phyloP scores from a whole-genome alignment of 1,140 invertebrate genomes.

The Chironomus tepperi region DNA sequence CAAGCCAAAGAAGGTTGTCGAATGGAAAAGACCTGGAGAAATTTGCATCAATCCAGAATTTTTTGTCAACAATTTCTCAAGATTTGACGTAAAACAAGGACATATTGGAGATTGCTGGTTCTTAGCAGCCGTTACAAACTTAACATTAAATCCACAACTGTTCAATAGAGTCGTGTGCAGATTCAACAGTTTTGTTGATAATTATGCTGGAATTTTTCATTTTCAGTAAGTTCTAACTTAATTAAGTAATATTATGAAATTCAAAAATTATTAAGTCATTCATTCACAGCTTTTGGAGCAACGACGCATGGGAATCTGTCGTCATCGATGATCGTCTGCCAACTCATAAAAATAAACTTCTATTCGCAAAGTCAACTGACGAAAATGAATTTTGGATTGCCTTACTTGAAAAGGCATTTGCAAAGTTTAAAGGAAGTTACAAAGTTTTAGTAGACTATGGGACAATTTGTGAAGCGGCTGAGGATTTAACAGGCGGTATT shows the following conservation, averaged over 20 bases:
- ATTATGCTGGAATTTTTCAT: conserved; percentile 89
- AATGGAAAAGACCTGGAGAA: conserved; percentile 83
- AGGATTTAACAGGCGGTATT: conserved; percentile 97
- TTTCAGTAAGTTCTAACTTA: conserved; percentile 56
- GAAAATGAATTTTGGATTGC: conserved; percentile 96
- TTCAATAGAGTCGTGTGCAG: conserved; percentile 92
- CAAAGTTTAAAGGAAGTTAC: conserved; percentile 94
- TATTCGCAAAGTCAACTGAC: conserved; percentile 90
- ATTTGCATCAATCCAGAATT: conserved; percentile 78
- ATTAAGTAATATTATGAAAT: conserved; percentile 4
- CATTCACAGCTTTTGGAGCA: conserved; percentile 81
- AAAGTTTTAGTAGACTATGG: conserved; percentile 91
- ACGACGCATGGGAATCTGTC: conserved; percentile 84
- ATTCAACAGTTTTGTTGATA: conserved; percentile 87
- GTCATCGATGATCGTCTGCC: conserved; percentile 93
- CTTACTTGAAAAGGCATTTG: conserved; percentile 95
- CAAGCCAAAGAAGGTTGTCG: too few species aligned
- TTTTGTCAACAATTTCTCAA: conserved; percentile 87
- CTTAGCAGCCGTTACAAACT: conserved; percentile 87
- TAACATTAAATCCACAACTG: conserved; percentile 77
- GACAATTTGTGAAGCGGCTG: conserved; percentile 95
- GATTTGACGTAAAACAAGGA: conserved; percentile 96
- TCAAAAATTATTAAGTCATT: neutral
- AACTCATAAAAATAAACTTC: conserved; percentile 76
- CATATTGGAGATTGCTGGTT: conserved; percentile 98